Conservation (phyloP, 2,888 invertebrate species). For the Bombyx huttoni region DNA sequence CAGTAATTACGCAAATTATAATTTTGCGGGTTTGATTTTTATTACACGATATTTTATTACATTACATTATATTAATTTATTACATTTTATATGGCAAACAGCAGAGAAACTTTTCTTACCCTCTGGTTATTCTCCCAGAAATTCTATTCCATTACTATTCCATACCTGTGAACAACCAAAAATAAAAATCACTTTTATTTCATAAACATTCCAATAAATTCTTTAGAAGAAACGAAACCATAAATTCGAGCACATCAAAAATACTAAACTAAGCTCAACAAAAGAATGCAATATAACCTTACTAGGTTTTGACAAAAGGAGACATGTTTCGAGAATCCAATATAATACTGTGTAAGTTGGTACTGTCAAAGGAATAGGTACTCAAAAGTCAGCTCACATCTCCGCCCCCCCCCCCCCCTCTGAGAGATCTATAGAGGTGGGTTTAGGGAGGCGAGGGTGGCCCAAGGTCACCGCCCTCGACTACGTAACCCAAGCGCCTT, state of each 20-base stretch:
- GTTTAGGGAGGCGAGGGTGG: conserved; percentile 14
- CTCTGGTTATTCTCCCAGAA: too few relatives aligned
- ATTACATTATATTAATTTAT: too few relatives aligned
- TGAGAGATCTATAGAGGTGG: conserved; percentile 9
- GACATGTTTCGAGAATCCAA: background rate
- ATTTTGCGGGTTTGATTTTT: too few relatives aligned
- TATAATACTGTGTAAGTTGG: background rate
- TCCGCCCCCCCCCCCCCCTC: conserved; percentile 26
- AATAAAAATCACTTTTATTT: background rate
- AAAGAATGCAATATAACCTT: background rate
- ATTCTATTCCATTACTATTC: too few relatives aligned
- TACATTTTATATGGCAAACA: too few relatives aligned
- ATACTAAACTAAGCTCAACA: background rate
- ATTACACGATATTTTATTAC: too few relatives aligned
- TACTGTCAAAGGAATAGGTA: conserved; percentile 39
- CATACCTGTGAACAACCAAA: background rate
- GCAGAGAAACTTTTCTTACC: too few relatives aligned
- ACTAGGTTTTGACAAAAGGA: background rate
- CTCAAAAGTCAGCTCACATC: conserved; percentile 57
- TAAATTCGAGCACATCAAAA: background rate
- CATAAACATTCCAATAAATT: background rate
- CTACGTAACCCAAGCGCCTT: conserved; percentile 57
- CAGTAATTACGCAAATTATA: too few relatives aligned
- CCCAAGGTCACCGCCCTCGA: conserved; percentile 64
- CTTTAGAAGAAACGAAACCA: background rate